Base-by-base conservation (phyloP, 2,888 invertebrate genomes). In the Platycheirus albimanus region DNA sequence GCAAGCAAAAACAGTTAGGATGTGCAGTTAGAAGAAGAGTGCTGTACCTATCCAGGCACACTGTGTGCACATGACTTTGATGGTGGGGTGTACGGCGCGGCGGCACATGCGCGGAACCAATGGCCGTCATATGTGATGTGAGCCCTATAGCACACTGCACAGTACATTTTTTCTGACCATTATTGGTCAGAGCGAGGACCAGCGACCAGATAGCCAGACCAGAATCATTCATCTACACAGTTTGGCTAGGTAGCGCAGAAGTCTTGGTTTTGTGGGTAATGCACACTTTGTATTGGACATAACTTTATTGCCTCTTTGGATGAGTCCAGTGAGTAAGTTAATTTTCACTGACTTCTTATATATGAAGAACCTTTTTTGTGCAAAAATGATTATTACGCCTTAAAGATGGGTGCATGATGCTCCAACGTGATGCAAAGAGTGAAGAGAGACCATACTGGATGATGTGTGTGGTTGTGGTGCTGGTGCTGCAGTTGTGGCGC, bases 1-100 rank as follows among this genome's bases (percentile, higher is more conserved):
- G 69, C 80, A 70, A 80, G 79, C 63, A 70, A 75, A 80, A 80
- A 80, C 80, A 80, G 80, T 80, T 80, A 80, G 64, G 70, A 70
- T 75, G 80, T 80, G 80, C 80, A 80, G 80, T 80, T 75, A 80
- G 74, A 63, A 67, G 71, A 58, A 41, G 11, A 28, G 41, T 4
- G n/a, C n/a, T n/a, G n/a, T n/a, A n/a, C 45, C 20, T 36, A 63
- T 45, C 61, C 61, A 47, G 54, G 67, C 38, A 20, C 43, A 70
- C 36, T 54, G 10, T 43, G 13, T 71, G 56, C 61, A 58, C 54
- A 74, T 38, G 36, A 36, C 36, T 36, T 4, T 10, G 13, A 38
- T 36, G 36, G 20, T 3, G 51, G n/a, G 19, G 7, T 15, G 6
- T 19, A 45, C 45, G 13, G 45, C 6, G n/a, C n/a, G 30, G 15